Percentiles rank a stretch among this genome's conserved stretches.
Evolutionary conservation across 1,140 invertebrate genomes (phyloP).

Genomic region (Zaprionus capensis): DNA sequence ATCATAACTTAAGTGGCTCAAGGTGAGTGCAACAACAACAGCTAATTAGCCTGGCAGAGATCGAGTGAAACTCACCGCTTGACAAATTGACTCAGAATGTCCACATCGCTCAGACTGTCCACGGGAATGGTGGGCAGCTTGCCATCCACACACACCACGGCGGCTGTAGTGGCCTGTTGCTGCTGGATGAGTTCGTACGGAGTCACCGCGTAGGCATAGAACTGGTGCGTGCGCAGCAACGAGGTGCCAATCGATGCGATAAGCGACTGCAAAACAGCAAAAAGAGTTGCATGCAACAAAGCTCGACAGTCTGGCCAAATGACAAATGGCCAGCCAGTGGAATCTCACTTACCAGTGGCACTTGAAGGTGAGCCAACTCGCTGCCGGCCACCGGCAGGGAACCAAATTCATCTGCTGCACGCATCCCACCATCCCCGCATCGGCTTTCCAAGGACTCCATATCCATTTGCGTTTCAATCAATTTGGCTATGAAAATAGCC

Average conservation of each 20-base stretch:
- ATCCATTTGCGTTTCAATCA: constrained; percentile 83
- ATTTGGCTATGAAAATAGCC: constrained; percentile 80
- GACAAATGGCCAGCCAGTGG: constrained; percentile 45
- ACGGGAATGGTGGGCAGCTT: constrained; percentile 86
- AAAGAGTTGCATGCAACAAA: background rate
- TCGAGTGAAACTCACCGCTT: constrained; percentile 83
- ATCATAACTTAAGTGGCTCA: constrained; percentile 43
- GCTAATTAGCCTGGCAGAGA: constrained; percentile 42
- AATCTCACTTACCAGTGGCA: constrained; percentile 69
- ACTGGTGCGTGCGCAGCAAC: constrained; percentile 84
- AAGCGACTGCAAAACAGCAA: constrained; percentile 40
- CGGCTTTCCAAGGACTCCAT: constrained; percentile 46
- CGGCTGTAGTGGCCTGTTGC: constrained; percentile 37
- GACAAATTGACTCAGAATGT: constrained; percentile 87
- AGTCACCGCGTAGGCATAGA: constrained; percentile 86
- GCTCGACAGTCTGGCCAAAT: constrained; percentile 16
- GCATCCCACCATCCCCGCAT: constrained; percentile 6
- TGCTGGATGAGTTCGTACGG: constrained; percentile 86
- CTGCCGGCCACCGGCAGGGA: constrained; percentile 50
- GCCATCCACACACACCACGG: constrained; percentile 46
- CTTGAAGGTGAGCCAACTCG: constrained; percentile 69
- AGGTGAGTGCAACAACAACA: constrained; percentile 7
- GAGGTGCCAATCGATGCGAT: constrained; percentile 68
- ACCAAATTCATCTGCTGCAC: constrained; percentile 29
- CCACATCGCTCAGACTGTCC: constrained; percentile 89